phyloP scores from a whole-genome alignment of 2,888 invertebrate species.

The Ophion slaviceki region DNA sequence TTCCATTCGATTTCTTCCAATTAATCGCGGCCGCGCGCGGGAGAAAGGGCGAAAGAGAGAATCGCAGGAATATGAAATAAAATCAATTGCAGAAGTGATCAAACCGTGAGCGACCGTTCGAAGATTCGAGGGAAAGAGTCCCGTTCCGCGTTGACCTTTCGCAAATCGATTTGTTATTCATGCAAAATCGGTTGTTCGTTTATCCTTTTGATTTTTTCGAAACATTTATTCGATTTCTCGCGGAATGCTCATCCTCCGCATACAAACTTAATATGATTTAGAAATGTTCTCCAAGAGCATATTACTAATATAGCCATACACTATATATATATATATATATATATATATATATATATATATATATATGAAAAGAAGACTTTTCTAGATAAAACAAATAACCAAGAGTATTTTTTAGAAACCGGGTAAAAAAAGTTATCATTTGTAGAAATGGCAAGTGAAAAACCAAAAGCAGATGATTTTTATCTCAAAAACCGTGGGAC shows the following conservation, averaged over 20 bases:
- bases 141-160: constrained; percentile 1
- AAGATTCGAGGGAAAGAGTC: neutral
- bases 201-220: neutral
- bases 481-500: too few relatives aligned
- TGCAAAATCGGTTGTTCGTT: neutral
- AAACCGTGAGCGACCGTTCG: neutral
- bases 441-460: too few relatives aligned
- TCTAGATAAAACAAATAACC: too few relatives aligned
- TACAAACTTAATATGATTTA: neutral
- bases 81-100: neutral
- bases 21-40: constrained; percentile 20
- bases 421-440: too few relatives aligned
- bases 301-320: too few relatives aligned
- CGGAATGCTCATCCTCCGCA: neutral
- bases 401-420: too few relatives aligned
- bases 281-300: neutral
- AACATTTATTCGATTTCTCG: neutral
- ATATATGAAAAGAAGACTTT: too few relatives aligned
- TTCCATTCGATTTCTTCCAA: constrained; percentile 44
- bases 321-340: too few relatives aligned
- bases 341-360: too few relatives aligned
- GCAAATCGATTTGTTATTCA: neutral
- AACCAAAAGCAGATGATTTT: too few relatives aligned
- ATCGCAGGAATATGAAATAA: constrained; percentile 8
- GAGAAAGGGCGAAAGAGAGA: constrained; percentile 36